Conservation (phyloP, 2,797 vertebrate species). For the Myotis daubentonii region DNA sequence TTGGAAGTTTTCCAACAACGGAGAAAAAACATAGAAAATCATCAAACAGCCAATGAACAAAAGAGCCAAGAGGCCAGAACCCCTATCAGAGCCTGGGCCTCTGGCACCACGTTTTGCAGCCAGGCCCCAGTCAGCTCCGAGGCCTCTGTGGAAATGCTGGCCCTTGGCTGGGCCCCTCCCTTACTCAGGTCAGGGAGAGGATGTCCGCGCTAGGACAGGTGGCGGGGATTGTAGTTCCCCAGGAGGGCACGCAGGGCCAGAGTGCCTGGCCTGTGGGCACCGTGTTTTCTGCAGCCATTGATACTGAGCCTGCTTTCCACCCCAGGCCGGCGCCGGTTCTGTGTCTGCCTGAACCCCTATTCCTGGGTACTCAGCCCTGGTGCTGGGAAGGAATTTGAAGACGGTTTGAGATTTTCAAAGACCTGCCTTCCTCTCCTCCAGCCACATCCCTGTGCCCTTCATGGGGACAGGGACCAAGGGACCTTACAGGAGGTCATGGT, state of each 20-base stretch:
- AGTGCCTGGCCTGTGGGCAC: accelerated
- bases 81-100: not conserved
- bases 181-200: not conserved
- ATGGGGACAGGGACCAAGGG: accelerated
- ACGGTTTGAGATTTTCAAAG: not conserved
- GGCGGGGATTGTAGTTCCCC: not conserved
- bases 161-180: not conserved
- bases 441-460: not conserved
- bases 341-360: not conserved
- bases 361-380: no score
- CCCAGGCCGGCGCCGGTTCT: no score
- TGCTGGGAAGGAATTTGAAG: not conserved
- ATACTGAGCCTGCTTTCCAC: not conserved
- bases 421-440: not conserved
- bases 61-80: not conserved
- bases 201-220: not conserved
- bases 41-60: not conserved
- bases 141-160: not conserved
- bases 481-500: not conserved
- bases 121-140: not conserved
- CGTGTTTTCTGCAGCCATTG: not conserved
- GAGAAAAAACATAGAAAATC: not conserved
- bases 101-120: not conserved
- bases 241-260: not conserved
- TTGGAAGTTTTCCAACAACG: not conserved